Base-by-base conservation (phyloP, 2,113 vertebrate species). In the Hucho hucho region DNA sequence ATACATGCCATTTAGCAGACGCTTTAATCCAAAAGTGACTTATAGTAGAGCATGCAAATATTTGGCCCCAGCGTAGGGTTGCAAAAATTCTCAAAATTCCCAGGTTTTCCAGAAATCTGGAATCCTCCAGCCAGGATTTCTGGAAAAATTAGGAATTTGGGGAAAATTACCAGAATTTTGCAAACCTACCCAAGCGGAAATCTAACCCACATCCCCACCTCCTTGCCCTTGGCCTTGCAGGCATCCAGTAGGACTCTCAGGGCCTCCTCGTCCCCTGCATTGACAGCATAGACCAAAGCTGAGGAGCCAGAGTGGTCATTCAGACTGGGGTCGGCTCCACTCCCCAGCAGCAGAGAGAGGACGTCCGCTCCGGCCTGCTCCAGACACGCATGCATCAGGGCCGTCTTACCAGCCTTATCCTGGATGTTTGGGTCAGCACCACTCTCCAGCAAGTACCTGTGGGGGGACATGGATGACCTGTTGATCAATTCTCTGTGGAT, bases 341-440 rank as follows among this genome's bases (percentile, higher is more conserved):
- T 93, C 72, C 82, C 80, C 43, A 98, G 84, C 3, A 98, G 92
- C 79, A 97, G 88, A 1, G 94, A 93, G 4, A 96, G 86, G n/a
- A 96, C 92, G 26, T 96, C 94, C 0, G 92, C 81, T 1, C 94
- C 96, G 0, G 94, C 93, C 72, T 89, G 92, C 67, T 94, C 95
- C 25, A 95, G 46, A 77, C 96, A 98, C 0, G 95, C 95, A 0
- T 98, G 96, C 94, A 97, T 97, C 86, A 98, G 65, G 2, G 97
- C 96, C 0, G 96, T 97, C 87, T 95, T 96, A 5, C 97, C 97
- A 0, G 87, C 92, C 82, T 96, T 98, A 89, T 97, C 97, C 82
- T 97, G 97, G 70, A 97, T 98, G 87, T 98, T 97, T 0, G 97
- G 96, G 77, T 98, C 96, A 0, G 96, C 97, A 25, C 93, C 94